Base-by-base conservation (phyloP, 2,888 invertebrate species). In the Himalopsyche japonica region DNA sequence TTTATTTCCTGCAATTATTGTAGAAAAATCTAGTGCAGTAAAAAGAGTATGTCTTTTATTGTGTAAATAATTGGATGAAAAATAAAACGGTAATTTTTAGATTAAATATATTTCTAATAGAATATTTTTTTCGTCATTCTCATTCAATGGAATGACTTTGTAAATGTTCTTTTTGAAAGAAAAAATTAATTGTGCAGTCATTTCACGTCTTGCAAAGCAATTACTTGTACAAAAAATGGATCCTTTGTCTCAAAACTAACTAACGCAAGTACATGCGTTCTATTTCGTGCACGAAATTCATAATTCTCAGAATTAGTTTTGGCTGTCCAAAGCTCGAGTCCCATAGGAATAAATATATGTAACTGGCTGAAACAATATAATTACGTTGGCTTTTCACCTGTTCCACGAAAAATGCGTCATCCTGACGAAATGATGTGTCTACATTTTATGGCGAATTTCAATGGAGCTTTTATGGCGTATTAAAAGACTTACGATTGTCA, bases 391-490 rank as follows among this genome's bases (percentile, higher is more conserved):
- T 79, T 82, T 76, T 78, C 70, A 79, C 57, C 76, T 47, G 43
- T 80, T 77, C 80, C 34, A 24, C 20, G 80, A 64, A 82, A 80
- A 76, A 81, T 85, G 70, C 80, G 82, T 82, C 57, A 80, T 57
- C 64, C 37, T 18, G 27, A 49, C 15, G 64, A 77, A 24, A 48
- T 24, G 24, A 24, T 47, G 37, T 30, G 30, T 24, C 34, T 27
- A 48, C 24, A 15, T 47, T 37, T 34, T 27, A 76, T 48, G n/a
- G 20, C 12, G n/a, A 27, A 76, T 79, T 82, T 82, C 79, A 82
- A 76, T 48, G 76, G 32, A 47, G 34, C 34, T 80, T 49, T 49
- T 80, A 80, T 76, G 30, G 27, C 49, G 24, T 78, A 78, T 37
- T 30, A 24, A 70, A 70, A 70, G 70, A 12, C 10, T 30, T 12